These are phyloP conservation scores for Morpho deidamia DNA, from an alignment of 2,888 invertebrate species.

Conservation along the genomic window DNA sequence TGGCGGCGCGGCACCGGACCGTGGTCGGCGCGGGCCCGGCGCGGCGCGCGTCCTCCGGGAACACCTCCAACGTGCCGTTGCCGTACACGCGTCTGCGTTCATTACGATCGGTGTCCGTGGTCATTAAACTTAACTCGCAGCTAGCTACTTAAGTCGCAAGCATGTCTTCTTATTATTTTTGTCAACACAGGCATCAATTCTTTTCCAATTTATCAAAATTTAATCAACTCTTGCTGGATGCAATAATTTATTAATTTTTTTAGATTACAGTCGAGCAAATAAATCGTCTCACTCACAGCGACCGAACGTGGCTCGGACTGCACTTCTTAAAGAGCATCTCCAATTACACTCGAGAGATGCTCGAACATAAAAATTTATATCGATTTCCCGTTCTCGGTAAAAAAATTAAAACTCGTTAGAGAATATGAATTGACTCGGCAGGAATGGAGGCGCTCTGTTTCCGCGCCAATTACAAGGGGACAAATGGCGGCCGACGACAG, in stretches of 20 bases:
- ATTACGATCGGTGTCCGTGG: not conserved
- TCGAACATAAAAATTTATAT: not conserved
- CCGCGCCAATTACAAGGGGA: conserved; percentile 27
- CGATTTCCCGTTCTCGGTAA: conserved; percentile 3
- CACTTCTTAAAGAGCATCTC: no score
- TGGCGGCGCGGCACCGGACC: conserved; percentile 85
- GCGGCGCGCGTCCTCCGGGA: conserved; percentile 30
- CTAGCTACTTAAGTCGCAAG: no score
- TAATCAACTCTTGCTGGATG: no score
- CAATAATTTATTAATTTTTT: no score
- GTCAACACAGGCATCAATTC: no score
- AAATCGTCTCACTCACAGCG: no score
- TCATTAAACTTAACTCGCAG: no score
- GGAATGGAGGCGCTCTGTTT: conserved; percentile 20
- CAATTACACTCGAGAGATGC: no score
- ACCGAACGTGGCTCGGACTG: no score
- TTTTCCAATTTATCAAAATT: no score
- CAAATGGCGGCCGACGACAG: conserved; percentile 33
- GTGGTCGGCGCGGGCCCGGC: conserved; percentile 22
- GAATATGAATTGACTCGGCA: conserved; percentile 17
- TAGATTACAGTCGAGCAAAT: no score
- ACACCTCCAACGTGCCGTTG: conserved; percentile 55
- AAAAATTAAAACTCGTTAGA: conserved; percentile 18
- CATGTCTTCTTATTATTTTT: no score
- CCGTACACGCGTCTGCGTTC: conserved; percentile 34